A percentile compares a stretch with the other conserved stretches of the same genome.
Evolutionary conservation across 2,888 invertebrate species (phyloP).

Genomic region (Lacanobia oleracea): DNA sequence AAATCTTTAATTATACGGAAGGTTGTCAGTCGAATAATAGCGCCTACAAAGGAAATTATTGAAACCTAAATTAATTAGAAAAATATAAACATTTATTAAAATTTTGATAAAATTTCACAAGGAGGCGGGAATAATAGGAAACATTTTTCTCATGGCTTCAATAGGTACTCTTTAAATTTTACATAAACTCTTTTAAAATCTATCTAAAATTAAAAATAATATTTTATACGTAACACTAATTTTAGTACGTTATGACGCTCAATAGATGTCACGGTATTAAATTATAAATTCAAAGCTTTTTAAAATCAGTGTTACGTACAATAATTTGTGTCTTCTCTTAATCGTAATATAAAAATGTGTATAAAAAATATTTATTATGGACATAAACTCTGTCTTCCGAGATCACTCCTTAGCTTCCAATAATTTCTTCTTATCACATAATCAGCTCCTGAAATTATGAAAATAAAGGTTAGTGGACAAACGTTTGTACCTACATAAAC

Average conservation of each 20-base stretch:
- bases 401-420: conserved; percentile 88
- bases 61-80: conserved; percentile 31
- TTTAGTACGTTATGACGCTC: background rate
- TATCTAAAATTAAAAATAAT: conserved; percentile 41
- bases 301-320: conserved; percentile 39
- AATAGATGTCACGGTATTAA: conserved; percentile 28
- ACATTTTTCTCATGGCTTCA: conserved; percentile 45
- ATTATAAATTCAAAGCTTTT: background rate
- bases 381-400: conserved; percentile 81
- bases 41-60: background rate
- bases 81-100: conserved; percentile 45
- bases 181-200: conserved; percentile 56
- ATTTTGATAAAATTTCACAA: conserved; percentile 52
- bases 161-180: conserved; percentile 44
- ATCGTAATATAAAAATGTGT: conserved; percentile 48
- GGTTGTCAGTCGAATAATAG: background rate
- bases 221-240: conserved; percentile 25
- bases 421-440: conserved; percentile 79
- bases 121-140: conserved; percentile 56
- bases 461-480: background rate
- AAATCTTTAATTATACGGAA: background rate
- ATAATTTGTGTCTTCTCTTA: conserved; percentile 34
- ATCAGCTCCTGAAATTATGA: conserved; percentile 76
- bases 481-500: background rate
- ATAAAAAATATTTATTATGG: conserved; percentile 71